phyloP scores from a whole-genome alignment of 2,113 vertebrate genomes.

The Hyperoodon ampullatus region DNA sequence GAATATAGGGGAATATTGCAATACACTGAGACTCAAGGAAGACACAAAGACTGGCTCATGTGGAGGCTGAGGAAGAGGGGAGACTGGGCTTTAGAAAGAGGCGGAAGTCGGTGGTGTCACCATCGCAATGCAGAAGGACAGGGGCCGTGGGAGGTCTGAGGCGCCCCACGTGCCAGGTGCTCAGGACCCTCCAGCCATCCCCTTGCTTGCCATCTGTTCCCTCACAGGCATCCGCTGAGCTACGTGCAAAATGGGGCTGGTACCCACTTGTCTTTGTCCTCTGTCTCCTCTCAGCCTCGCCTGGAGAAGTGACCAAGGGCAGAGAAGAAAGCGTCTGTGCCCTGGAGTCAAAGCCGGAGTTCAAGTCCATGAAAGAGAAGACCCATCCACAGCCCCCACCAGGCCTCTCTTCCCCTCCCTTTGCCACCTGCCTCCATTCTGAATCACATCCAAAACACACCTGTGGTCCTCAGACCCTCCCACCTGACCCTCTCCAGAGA shows the following conservation, averaged over 20 bases:
- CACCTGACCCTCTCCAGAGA: background rate
- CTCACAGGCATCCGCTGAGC: background rate
- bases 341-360: background rate
- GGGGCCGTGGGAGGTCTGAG: fast-evolving
- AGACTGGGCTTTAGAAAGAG: background rate
- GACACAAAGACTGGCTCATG: background rate
- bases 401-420: background rate
- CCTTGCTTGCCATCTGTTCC: fast-evolving
- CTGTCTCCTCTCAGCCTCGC: background rate
- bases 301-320: background rate
- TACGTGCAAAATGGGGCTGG: background rate
- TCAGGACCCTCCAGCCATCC: too few relatives aligned
- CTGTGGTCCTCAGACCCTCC: background rate
- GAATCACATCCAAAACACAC: background rate
- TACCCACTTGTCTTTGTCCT: background rate
- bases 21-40: fast-evolving
- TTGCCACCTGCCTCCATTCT: fast-evolving
- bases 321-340: background rate
- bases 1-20: fast-evolving
- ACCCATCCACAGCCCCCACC: fast-evolving
- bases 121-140: background rate
- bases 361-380: background rate
- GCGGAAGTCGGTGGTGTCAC: background rate
- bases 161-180: fast-evolving
- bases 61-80: background rate